Percentiles rank a stretch among this genome's conserved stretches.
These are phyloP conservation scores for Drosophila birchii DNA, from an alignment of 2,888 invertebrate species.

Conservation along the genomic window DNA sequence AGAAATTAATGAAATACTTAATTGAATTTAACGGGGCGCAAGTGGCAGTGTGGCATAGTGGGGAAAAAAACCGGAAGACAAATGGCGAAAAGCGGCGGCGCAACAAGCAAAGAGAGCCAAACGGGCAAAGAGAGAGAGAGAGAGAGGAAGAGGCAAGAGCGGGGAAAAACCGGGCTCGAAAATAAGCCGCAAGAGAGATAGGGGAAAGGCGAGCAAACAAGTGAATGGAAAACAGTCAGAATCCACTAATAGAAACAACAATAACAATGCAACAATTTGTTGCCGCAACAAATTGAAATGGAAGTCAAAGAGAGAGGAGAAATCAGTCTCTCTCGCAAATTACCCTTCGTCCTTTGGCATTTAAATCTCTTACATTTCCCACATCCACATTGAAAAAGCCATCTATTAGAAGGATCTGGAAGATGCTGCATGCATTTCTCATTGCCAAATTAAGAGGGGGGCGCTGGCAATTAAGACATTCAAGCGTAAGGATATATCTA, in stretches of 20 bases:
- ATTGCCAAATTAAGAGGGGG: neutral
- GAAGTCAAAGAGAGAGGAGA: conserved; percentile 4
- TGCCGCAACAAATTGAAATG: conserved; percentile 58
- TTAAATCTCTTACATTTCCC: neutral
- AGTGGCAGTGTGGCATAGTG: conserved; percentile 13
- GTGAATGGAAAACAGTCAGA: conserved; percentile 59
- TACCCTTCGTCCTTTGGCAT: conserved; percentile 5
- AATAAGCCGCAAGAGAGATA: conserved; percentile 15
- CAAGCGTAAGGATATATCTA: neutral
- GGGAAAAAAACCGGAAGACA: conserved; percentile 53
- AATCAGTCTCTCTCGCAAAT: conserved; percentile 2
- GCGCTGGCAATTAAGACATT: neutral
- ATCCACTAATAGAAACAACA: conserved; percentile 16
- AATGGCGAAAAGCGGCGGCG: conserved; percentile 24
- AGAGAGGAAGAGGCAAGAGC: neutral
- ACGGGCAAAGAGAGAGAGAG: neutral
- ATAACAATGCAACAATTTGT: conserved; percentile 75
- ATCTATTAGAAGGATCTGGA: conserved; percentile 13
- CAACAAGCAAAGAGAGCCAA: conserved; percentile 11
- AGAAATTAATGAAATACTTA: neutral
- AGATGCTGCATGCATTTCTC: conserved; percentile 16
- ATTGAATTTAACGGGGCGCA: conserved; percentile 7
- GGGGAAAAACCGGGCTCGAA: conserved; percentile 19
- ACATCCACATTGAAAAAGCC: conserved; percentile 12
- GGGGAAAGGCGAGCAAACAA: conserved; percentile 39